phyloP scores from a whole-genome alignment of 30 jellyfish, hydroid and myxozoan species.

The Morbakka virulenta region DNA sequence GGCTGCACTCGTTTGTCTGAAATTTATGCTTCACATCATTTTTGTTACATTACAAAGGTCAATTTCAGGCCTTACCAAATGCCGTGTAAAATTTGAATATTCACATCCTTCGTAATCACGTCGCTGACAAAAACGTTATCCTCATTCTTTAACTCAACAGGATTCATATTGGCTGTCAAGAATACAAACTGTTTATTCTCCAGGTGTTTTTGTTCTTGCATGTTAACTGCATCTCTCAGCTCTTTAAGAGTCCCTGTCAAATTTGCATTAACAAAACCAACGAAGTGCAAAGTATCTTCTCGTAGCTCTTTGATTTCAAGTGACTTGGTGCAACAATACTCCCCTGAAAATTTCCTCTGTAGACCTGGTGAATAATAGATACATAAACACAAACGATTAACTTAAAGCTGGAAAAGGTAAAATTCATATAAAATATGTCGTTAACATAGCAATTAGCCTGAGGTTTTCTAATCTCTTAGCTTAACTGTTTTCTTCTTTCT shows the following conservation, averaged over 20 bases:
- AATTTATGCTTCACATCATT: too few species aligned
- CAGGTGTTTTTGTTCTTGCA: conserved; percentile 16
- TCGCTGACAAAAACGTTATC: conserved; percentile 20
- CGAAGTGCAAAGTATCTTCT: conserved; percentile 47
- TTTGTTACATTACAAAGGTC: too few species aligned
- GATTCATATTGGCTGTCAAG: conserved; percentile 54
- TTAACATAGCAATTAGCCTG: too few species aligned
- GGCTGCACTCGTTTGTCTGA: too few species aligned
- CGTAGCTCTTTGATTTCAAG: conserved; percentile 54
- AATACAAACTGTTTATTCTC: conserved; percentile 45
- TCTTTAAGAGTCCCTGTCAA: conserved; percentile 52
- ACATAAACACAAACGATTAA: too few species aligned
- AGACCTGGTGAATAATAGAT: too few species aligned
- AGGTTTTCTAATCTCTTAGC: too few species aligned
- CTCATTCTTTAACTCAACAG: conserved; percentile 57
- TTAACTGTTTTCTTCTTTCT: too few species aligned
- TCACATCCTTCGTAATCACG: conserved; percentile 20
- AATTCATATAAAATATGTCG: too few species aligned
- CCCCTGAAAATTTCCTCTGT: too few species aligned
- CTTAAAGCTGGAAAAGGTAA: too few species aligned
- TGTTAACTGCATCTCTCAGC: conserved; percentile 20
- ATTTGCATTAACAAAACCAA: conserved; percentile 17
- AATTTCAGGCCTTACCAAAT: too few species aligned
- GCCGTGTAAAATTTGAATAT: conserved; percentile 50
- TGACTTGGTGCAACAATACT: background rate